Evolutionary conservation across 2,888 invertebrate species (phyloP).

Genomic region (Megastigmus dorsalis): DNA sequence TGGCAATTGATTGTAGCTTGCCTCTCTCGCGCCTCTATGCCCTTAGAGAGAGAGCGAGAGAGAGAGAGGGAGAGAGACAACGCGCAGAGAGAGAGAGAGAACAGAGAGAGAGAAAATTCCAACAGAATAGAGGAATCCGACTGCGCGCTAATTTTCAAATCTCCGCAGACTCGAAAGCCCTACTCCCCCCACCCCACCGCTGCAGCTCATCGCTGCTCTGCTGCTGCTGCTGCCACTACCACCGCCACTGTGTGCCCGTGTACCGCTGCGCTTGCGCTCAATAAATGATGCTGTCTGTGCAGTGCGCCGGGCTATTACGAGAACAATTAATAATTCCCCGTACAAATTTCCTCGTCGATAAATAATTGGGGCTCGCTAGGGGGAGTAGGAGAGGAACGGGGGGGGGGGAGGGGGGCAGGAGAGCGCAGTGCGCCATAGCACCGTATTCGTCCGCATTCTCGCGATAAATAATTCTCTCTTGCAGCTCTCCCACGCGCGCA

Average conservation of each 20-base stretch:
- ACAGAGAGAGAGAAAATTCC: neutral
- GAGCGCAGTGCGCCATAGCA: neutral
- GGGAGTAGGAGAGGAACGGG: too few species aligned
- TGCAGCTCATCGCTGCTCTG: too few species aligned
- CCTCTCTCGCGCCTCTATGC: neutral
- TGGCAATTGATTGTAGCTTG: conserved; percentile 16
- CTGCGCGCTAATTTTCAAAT: conserved; percentile 39
- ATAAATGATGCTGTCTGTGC: conserved; percentile 45
- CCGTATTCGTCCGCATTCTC: conserved; percentile 17
- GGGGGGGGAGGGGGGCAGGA: too few species aligned
- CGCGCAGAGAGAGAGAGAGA: neutral
- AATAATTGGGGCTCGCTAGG: conserved; percentile 44
- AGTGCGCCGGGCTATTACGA: conserved; percentile 38
- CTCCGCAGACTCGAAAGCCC: neutral
- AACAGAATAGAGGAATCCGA: too few species aligned
- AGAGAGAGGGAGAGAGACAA: neutral
- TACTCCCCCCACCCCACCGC: too few species aligned
- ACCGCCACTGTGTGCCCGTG: too few species aligned
- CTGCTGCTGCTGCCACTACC: too few species aligned
- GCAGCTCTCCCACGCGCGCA: neutral
- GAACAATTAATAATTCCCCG: conserved; percentile 46
- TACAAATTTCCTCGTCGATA: conserved; percentile 41
- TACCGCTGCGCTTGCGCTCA: neutral
- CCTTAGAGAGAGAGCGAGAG: neutral
- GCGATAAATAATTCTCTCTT: conserved; percentile 45